A percentile compares a stretch with the other conserved stretches of the same genome.
These are phyloP conservation scores for Phalacrocorax pelagicus DNA, from an alignment of 2,113 vertebrate species.

Conservation along the genomic window DNA sequence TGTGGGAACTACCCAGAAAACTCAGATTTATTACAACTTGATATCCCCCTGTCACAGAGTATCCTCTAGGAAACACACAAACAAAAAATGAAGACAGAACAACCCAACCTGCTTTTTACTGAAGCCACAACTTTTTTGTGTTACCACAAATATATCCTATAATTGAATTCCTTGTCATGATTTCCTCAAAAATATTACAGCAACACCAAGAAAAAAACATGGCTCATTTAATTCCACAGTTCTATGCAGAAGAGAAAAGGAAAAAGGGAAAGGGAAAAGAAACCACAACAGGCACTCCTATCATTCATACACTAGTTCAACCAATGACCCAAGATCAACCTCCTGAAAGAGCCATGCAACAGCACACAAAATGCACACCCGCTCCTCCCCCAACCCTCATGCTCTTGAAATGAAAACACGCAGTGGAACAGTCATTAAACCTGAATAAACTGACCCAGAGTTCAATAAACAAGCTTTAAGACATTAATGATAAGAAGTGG, in stretches of 20 bases:
- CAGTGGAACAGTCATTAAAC: conserved; percentile 41
- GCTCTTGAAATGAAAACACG: conserved; percentile 52
- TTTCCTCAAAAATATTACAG: background rate
- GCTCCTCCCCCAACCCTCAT: rapidly evolving
- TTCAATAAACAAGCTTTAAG: conserved; percentile 66
- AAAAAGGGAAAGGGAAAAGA: background rate
- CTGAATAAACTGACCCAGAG: conserved; percentile 68
- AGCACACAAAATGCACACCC: background rate
- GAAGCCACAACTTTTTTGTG: background rate
- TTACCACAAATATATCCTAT: background rate
- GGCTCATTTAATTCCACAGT: background rate
- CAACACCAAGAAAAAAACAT: background rate
- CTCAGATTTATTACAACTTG: background rate
- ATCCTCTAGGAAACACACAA: background rate
- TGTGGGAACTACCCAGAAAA: conserved; percentile 23
- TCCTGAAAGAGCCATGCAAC: background rate
- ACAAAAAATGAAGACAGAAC: background rate
- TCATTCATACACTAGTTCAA: conserved; percentile 3
- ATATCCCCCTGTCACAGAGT: background rate
- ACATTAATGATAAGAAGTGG: conserved; percentile 51
- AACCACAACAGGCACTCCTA: background rate
- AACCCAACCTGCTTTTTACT: background rate
- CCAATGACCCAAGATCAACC: conserved; percentile 48
- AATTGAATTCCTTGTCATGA: rapidly evolving
- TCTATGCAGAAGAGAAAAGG: background rate